Evolutionary conservation across 1,140 invertebrate species (phyloP).

Genomic region (Notospermus geniculatus): DNA sequence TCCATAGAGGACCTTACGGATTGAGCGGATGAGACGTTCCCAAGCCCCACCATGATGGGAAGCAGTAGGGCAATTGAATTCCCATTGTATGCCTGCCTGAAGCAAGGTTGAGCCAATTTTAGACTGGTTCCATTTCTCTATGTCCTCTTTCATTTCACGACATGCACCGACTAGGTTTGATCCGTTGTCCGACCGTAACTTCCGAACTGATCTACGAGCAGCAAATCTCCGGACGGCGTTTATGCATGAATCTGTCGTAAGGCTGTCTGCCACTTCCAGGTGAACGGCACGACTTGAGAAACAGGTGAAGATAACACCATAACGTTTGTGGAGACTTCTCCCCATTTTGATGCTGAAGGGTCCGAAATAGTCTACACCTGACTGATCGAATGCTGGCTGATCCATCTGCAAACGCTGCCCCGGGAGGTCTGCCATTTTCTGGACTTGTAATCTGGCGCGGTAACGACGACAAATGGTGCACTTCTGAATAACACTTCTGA

Average conservation of each 20-base stretch:
- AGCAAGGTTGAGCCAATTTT: too few relatives aligned
- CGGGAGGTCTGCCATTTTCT: too few relatives aligned
- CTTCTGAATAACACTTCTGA: too few relatives aligned
- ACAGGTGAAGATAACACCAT: conserved; percentile 29
- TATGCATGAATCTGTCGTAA: conserved; percentile 29
- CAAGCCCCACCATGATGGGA: too few relatives aligned
- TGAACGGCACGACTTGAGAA: conserved; percentile 24
- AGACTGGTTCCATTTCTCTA: too few relatives aligned
- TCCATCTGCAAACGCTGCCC: background rate
- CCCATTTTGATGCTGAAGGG: conserved; percentile 26
- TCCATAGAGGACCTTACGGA: too few relatives aligned
- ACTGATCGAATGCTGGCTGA: conserved; percentile 23
- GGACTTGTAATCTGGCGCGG: too few relatives aligned
- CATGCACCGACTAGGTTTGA: conserved; percentile 23
- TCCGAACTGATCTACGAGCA: conserved; percentile 6
- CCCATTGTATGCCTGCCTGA: too few relatives aligned
- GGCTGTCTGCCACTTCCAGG: conserved; percentile 27
- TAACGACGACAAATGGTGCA: too few relatives aligned
- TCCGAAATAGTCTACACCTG: conserved; percentile 30
- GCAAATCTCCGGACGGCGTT: conserved; percentile 20
- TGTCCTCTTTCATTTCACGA: conserved; percentile 14
- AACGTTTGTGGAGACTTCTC: conserved; percentile 25
- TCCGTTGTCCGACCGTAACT: conserved; percentile 21
- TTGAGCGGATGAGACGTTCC: too few relatives aligned
- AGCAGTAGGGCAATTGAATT: too few relatives aligned